A percentile compares a stretch with the other conserved stretches of the same genome.
These are phyloP conservation scores for Oceanites oceanicus DNA, from an alignment of 2,113 vertebrate species.

Conservation along the genomic window DNA sequence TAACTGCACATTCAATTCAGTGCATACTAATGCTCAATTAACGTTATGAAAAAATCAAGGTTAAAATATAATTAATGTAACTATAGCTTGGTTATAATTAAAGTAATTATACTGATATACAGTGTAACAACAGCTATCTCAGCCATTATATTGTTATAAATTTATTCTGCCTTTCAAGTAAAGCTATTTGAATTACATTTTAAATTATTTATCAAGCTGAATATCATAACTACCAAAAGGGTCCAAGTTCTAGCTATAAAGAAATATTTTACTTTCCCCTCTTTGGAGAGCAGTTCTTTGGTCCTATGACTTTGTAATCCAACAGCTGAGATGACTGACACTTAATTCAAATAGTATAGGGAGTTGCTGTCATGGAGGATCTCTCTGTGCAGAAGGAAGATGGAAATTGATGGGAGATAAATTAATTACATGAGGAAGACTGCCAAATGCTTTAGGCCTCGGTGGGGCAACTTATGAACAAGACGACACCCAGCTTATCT, in stretches of 20 bases:
- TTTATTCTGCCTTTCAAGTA: constrained; percentile 63
- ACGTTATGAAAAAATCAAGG: constrained; percentile 61
- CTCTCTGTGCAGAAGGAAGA: neutral
- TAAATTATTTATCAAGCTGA: constrained; percentile 63
- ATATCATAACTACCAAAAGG: constrained; percentile 37
- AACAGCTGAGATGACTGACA: neutral
- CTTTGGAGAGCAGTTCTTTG: neutral
- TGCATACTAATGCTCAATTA: constrained; percentile 64
- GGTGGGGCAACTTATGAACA: neutral
- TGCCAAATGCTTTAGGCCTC: neutral
- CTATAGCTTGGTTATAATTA: constrained; percentile 65
- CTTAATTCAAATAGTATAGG: neutral
- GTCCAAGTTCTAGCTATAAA: neutral
- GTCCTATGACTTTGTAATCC: neutral
- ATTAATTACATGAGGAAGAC: neutral
- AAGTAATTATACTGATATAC: constrained; percentile 65
- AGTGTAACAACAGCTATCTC: constrained; percentile 45
- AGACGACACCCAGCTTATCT: neutral
- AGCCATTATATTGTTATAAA: constrained; percentile 51
- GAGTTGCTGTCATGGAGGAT: neutral
- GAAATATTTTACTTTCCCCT: neutral
- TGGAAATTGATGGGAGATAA: neutral
- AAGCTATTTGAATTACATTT: constrained; percentile 65
- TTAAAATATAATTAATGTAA: constrained; percentile 73
- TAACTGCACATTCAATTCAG: constrained; percentile 30